Percentiles rank a stretch among this genome's conserved stretches.
These are phyloP conservation scores for Nysson spinosus DNA, from an alignment of 2,888 invertebrate genomes.

Conservation along the genomic window DNA sequence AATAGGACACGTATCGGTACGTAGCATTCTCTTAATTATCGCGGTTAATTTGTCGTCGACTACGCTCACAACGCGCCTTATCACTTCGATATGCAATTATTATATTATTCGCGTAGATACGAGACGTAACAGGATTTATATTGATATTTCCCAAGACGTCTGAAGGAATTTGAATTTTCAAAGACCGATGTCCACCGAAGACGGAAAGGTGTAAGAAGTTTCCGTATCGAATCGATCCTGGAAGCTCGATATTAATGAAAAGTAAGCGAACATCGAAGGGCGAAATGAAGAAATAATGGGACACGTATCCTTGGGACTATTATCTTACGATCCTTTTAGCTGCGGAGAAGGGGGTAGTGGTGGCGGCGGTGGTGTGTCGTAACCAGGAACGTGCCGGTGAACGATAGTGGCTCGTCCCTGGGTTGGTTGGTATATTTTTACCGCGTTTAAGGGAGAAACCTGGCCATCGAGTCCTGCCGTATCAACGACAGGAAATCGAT, in stretches of 20 bases:
- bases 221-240: neutral
- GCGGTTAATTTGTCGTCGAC: too few species aligned
- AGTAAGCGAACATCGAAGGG: neutral
- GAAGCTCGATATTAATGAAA: neutral
- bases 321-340: constrained; percentile 7
- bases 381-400: constrained; percentile 10
- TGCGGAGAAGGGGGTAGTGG: too few species aligned
- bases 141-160: too few species aligned
- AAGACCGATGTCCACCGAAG: too few species aligned
- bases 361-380: too few species aligned
- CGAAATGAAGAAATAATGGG: neutral
- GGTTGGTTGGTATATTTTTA: constrained; percentile 38
- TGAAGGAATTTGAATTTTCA: neutral
- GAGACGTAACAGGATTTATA: too few species aligned
- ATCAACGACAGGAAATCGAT: constrained; percentile 50
- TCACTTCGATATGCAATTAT: too few species aligned
- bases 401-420: constrained; percentile 25
- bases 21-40: too few species aligned
- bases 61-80: too few species aligned
- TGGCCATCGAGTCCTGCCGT: constrained; percentile 24
- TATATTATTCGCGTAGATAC: too few species aligned
- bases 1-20: too few species aligned
- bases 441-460: constrained; percentile 33
- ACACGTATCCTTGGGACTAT: constrained; percentile 6
- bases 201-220: too few species aligned